Percentiles rank a stretch among this genome's conserved stretches.
These are phyloP conservation scores for Notamacropus eugenii DNA, from an alignment of 2,797 vertebrate genomes.

Conservation along the genomic window DNA sequence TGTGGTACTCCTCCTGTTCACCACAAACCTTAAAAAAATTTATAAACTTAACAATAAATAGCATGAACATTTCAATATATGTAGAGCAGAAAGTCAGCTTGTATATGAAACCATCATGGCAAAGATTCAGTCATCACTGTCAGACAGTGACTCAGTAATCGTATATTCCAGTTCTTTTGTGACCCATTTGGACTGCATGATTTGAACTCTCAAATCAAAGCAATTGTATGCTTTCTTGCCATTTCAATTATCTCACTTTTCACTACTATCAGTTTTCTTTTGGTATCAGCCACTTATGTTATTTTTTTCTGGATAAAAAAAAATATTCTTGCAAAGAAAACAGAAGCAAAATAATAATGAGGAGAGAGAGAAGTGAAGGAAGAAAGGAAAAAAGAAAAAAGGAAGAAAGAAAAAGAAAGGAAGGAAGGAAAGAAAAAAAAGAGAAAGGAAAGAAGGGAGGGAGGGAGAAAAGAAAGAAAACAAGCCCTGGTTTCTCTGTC, in stretches of 20 bases:
- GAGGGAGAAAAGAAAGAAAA: background rate
- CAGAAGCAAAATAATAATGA: background rate
- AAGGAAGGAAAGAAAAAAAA: background rate
- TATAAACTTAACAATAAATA: background rate
- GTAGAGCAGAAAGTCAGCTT: background rate
- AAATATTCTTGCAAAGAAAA: background rate
- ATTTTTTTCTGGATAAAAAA: background rate
- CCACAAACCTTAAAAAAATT: background rate
- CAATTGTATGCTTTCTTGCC: background rate
- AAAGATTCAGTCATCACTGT: background rate
- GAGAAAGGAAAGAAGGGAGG: too few species aligned
- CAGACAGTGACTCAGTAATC: background rate
- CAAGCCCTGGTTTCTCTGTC: background rate
- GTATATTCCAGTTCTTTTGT: background rate
- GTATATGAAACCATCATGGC: background rate
- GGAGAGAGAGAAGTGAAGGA: too few species aligned
- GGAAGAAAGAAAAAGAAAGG: rapidly evolving
- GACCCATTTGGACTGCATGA: background rate
- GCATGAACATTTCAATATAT: background rate
- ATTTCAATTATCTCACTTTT: background rate
- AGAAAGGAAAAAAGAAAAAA: background rate
- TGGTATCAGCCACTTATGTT: background rate
- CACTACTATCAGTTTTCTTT: background rate
- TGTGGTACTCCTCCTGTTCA: background rate
- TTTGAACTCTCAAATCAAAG: background rate